Evolutionary conservation across 35 echinoderm and acorn worm genomes (phyloP), one percentile per base, ranked within the genome.

Genomic region (Apostichopus californicus): DNA sequence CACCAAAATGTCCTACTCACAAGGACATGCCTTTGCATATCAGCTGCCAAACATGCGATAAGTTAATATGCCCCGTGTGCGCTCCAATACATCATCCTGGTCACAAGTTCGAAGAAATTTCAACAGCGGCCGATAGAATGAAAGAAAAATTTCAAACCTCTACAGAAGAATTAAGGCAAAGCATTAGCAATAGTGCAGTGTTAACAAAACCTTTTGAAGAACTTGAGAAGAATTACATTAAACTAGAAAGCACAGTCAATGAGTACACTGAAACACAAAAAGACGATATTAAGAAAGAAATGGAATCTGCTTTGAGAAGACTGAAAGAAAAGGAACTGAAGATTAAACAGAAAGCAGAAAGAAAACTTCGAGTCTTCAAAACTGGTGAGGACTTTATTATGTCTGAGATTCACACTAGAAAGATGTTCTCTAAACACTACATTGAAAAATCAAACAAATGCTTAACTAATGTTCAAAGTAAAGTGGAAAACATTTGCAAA

Each of bases 291-390:
- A 78, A 78, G 17, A 24, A 21, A 8, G 77, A 46, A 21, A 46
- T 24, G 28, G 77, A 78, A 0, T 21, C 77, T 21, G 77, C 77
- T 78, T 46, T 78, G 77, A 46, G 28, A 78, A 8, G 77, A 8
- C 8, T 78, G 8, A 78, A 46, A 1, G 28, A 78, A 78, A 24
- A 8, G 20, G 77, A 78, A 78, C 1, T 46, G 28, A 46, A 21
- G 20, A 78, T 78, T 46, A 78, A 78, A 78, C 28, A 46, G n/a
- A 78, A 78, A 78, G 77, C 77, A 78, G 28, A 78, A 46, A 78
- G 11, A 7, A 60, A 12, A 5, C 58, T 60, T 5, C 58, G 11
- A 60, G 5, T 60, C 7, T 0, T 12, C 3, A 5, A 5, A 5
- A 7, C 7, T 9, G 58, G 58, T 3, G 4, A 60, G 11, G 58